phyloP scores from a whole-genome alignment of 2,888 invertebrate genomes.

The Augochlorella aurata region DNA sequence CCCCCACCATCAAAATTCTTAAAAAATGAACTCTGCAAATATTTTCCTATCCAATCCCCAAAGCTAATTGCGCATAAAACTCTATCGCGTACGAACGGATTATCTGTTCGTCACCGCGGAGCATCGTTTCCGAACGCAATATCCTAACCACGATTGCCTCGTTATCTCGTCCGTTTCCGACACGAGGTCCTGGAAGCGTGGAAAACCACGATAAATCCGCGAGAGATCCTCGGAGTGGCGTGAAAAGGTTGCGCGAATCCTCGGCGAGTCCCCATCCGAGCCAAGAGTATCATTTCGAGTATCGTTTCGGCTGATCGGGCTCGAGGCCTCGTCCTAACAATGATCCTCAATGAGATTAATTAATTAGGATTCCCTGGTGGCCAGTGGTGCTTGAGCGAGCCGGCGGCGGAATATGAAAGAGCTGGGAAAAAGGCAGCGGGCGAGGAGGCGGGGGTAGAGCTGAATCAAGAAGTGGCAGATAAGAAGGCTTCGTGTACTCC shows the following conservation, averaged over 20 bases:
- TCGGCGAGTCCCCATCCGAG: constrained; percentile 4
- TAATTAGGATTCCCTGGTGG: constrained; percentile 49
- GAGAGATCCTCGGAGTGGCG: background rate
- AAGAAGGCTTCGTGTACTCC: constrained; percentile 53
- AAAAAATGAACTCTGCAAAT: too few species aligned
- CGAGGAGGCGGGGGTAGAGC: constrained; percentile 54
- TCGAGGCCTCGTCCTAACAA: constrained; percentile 40
- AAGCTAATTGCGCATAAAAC: too few species aligned
- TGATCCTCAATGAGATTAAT: constrained; percentile 50
- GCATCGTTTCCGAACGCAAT: too few species aligned
- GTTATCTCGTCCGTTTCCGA: background rate
- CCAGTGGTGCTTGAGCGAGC: constrained; percentile 38
- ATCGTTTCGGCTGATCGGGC: constrained; percentile 34
- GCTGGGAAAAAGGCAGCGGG: constrained; percentile 51
- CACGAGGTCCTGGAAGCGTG: background rate
- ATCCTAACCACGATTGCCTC: too few species aligned
- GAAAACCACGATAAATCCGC: background rate
- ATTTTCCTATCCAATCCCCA: too few species aligned
- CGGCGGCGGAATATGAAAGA: constrained; percentile 30
- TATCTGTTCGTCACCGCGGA: too few species aligned
- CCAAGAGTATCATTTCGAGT: too few species aligned
- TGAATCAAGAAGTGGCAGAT: constrained; percentile 63
- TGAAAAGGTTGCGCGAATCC: constrained; percentile 17
- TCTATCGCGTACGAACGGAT: too few species aligned
- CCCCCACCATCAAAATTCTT: too few species aligned